Evolutionary conservation across 2,888 invertebrate species (phyloP), one percentile per base, ranked within the genome.

Genomic region (Rhorus exstirpatorius): DNA sequence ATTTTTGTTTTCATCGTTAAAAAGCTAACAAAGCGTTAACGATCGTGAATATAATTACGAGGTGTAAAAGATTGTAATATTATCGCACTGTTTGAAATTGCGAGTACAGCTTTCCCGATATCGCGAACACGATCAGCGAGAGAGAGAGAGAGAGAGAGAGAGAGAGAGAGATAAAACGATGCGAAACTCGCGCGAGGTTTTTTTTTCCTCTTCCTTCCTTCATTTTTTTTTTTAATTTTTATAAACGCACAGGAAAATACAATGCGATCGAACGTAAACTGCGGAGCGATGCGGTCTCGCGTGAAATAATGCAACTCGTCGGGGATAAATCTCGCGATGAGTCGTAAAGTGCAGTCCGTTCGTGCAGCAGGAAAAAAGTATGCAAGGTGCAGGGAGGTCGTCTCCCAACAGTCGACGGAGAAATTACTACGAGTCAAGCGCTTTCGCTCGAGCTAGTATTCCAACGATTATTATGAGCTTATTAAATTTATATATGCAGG

Each of bases 381-480:
- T 31, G 17, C 53, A 12, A 68, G 65, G 49, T 55, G 76, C 31
- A 53, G 65, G 26, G 58, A 46, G 79, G 58, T 74, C 67, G 74
- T 74, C 35, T 65, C 21, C n/a, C n/a, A n/a, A n/a, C n/a, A 51
- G 67, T 67, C 65, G 44, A 83, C 72, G 74, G 72, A 61, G 81
- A 84, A 85, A 83, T 85, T 78, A 77, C 31, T n/a, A 6, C 46
- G 55, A 70, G 19, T 61, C 41, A 74, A 83, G 63, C 67, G 83
- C 84, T 83, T 84, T 84, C 84, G 71, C 84, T 83, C 44, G 53
- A 44, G 21, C 17, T 35, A 41, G 46, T 61, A 81, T 71, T 71
- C 44, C 55, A 61, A 55, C 49, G 60, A 17, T 8, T 8, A n/a
- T n/a, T n/a, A n/a, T n/a, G n/a, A n/a, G n/a, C n/a, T n/a, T n/a